phyloP scores from a whole-genome alignment of 2,888 invertebrate genomes.

The Cepaea hortensis region DNA sequence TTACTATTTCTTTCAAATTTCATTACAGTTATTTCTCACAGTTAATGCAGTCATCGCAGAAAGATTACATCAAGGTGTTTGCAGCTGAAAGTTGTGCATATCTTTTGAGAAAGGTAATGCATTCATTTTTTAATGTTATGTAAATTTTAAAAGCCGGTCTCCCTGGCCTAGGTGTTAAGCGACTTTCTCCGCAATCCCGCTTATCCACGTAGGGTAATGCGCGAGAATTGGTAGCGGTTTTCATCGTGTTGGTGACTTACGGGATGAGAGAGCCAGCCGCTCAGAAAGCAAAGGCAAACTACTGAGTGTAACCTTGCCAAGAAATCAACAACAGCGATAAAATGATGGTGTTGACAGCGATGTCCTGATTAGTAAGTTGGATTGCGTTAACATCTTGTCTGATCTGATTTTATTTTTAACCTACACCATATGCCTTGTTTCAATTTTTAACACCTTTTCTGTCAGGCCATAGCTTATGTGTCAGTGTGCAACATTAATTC shows the following conservation, averaged over 20 bases:
- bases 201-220: too few species aligned
- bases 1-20: not conserved
- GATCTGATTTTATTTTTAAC: not conserved
- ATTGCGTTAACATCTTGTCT: not conserved
- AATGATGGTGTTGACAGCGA: too few species aligned
- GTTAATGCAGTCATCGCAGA: slow-evolving; percentile 85
- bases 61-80: slow-evolving; percentile 91
- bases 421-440: not conserved
- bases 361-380: too few species aligned
- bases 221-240: too few species aligned
- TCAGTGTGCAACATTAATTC: not conserved
- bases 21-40: slow-evolving; percentile 78
- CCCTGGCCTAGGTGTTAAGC: too few species aligned
- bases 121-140: not conserved
- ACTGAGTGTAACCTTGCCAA: too few species aligned
- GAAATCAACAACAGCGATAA: too few species aligned
- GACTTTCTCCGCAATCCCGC: too few species aligned
- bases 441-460: not conserved
- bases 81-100: slow-evolving; percentile 97
- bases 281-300: too few species aligned
- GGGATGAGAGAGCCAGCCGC: too few species aligned
- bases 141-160: too few species aligned
- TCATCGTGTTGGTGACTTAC: too few species aligned
- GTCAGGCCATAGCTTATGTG: not conserved
- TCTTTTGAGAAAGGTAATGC: slow-evolving; percentile 83